Percentiles rank a stretch among this genome's conserved stretches.
Conservation (phyloP, 1,140 invertebrate genomes). For the Venustaconcha ellipsiformis region DNA sequence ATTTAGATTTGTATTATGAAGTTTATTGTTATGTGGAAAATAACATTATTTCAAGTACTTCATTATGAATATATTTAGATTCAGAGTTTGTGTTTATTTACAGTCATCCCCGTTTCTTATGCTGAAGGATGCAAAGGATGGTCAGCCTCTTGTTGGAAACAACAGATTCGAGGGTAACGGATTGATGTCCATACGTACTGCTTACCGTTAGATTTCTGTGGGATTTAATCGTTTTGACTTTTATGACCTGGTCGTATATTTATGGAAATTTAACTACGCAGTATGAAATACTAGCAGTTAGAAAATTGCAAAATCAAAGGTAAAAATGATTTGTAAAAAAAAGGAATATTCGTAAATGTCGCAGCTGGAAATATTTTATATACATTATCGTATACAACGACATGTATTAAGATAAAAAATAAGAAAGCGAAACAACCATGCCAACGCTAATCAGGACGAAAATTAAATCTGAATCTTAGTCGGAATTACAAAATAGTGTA, state of each 20-base stretch:
- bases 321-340: background rate
- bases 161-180: conserved; percentile 77
- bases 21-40: no score
- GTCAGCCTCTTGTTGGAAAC: conserved; percentile 39
- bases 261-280: background rate
- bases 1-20: no score
- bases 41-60: no score
- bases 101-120: conserved; percentile 49
- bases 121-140: conserved; percentile 25
- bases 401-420: no score
- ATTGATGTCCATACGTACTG: background rate
- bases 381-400: no score
- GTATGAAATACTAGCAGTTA: background rate
- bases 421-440: no score
- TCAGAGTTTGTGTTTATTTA: conserved; percentile 13
- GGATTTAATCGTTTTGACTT: background rate
- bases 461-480: no score
- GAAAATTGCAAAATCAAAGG: background rate
- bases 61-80: no score
- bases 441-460: no score
- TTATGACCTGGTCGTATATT: background rate
- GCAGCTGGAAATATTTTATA: no score
- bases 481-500: no score
- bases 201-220: no score
- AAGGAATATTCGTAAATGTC: background rate